phyloP scores from a whole-genome alignment of 2,888 invertebrate species.

The Metopia argyrocephala region DNA sequence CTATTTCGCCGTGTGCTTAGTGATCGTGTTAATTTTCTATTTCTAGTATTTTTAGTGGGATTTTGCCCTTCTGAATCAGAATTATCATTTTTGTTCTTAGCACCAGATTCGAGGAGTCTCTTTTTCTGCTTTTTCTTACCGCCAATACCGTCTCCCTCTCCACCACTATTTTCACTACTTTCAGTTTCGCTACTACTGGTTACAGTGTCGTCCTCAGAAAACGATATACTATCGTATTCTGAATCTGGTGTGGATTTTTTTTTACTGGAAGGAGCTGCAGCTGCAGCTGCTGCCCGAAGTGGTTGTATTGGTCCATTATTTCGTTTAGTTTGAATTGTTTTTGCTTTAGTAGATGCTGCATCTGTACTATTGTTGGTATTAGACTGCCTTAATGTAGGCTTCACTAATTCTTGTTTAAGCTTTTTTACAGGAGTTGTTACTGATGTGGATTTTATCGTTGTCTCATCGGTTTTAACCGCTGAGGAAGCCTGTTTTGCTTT shows the following conservation, averaged over 20 bases:
- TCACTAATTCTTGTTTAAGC: constrained; percentile 36
- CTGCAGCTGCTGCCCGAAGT: constrained; percentile 16
- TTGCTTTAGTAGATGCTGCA: constrained; percentile 22
- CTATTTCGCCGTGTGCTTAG: constrained; percentile 83
- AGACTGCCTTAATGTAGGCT: background rate
- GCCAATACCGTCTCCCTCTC: background rate
- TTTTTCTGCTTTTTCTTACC: constrained; percentile 42
- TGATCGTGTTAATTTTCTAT: constrained; percentile 84
- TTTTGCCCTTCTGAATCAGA: constrained; percentile 70
- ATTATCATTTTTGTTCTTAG: constrained; percentile 47
- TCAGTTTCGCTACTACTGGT: constrained; percentile 76
- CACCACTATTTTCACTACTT: constrained; percentile 61
- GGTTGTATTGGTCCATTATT: constrained; percentile 34
- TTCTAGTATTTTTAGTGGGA: constrained; percentile 70
- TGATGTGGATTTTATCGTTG: constrained; percentile 66
- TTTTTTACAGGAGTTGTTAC: constrained; percentile 38
- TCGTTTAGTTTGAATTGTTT: constrained; percentile 46
- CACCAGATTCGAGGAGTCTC: constrained; percentile 7
- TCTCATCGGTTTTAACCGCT: constrained; percentile 67
- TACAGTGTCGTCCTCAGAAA: constrained; percentile 70
- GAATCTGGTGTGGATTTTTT: constrained; percentile 62
- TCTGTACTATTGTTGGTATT: background rate
- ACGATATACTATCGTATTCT: constrained; percentile 60
- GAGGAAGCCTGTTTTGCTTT: constrained; percentile 65
- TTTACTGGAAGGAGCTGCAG: background rate